Percentiles rank a stretch among this genome's conserved stretches.
Evolutionary conservation across 2,797 vertebrate genomes (phyloP).

Genomic region (Dromococcyx pavoninus): DNA sequence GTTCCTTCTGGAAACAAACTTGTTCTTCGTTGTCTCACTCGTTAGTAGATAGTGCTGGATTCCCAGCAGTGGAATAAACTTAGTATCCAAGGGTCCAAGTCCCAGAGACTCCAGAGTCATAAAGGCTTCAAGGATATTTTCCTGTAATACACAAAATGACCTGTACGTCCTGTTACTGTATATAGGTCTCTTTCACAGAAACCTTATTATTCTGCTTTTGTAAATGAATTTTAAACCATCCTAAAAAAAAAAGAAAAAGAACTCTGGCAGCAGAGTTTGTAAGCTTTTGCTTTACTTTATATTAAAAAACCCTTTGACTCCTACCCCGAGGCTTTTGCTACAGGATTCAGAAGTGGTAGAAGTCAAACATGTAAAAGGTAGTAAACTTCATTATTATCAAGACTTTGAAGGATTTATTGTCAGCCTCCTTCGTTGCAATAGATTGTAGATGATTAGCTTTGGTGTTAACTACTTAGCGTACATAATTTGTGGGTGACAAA

Average conservation of each 20-base stretch:
- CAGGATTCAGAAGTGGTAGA: slow-evolving; percentile 56
- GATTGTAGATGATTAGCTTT: slow-evolving; percentile 65
- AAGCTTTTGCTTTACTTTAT: slow-evolving; percentile 58
- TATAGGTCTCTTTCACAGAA: slow-evolving; percentile 63
- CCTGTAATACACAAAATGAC: slow-evolving; percentile 45
- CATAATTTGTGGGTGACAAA: slow-evolving; percentile 53
- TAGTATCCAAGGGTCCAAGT: slow-evolving; percentile 76
- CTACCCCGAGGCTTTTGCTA: slow-evolving; percentile 50
- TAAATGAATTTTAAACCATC: slow-evolving; percentile 64
- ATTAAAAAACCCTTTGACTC: slow-evolving; percentile 29
- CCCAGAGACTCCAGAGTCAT: slow-evolving; percentile 71
- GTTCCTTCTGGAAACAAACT: slow-evolving; percentile 72
- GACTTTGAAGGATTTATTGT: slow-evolving; percentile 53
- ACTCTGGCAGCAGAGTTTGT: slow-evolving; percentile 50
- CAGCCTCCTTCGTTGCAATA: slow-evolving; percentile 63
- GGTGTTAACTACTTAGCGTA: slow-evolving; percentile 65
- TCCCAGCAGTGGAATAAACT: slow-evolving; percentile 60
- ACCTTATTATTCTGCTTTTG: slow-evolving; percentile 47
- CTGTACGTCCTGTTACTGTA: slow-evolving; percentile 61
- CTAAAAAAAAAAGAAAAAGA: not conserved
- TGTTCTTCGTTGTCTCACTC: slow-evolving; percentile 52
- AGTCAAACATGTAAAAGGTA: slow-evolving; percentile 59
- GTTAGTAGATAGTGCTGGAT: slow-evolving; percentile 49
- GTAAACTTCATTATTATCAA: slow-evolving; percentile 52
- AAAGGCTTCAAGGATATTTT: slow-evolving; percentile 59